Conservation (phyloP, 2,113 vertebrate genomes). For the Callaeas wilsoni region DNA sequence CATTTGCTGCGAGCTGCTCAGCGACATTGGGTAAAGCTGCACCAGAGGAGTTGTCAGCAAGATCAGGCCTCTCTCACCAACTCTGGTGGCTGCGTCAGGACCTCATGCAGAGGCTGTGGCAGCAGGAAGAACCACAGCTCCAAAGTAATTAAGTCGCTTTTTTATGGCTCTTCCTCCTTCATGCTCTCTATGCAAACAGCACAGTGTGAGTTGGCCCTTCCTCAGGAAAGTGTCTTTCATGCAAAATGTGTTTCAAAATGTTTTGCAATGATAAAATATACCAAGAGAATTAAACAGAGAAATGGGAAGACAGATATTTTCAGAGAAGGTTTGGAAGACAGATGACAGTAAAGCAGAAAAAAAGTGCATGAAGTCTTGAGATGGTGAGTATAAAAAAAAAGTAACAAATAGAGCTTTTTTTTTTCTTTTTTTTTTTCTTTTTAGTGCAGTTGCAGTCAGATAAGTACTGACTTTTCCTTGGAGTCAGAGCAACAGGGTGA, state of each 20-base stretch:
- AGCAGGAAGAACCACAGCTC: not conserved
- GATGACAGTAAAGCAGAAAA: not conserved
- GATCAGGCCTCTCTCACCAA: not conserved
- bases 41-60: slow-evolving; percentile 20
- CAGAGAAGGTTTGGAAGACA: not conserved
- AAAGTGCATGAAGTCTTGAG: not conserved
- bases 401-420: not conserved
- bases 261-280: not conserved
- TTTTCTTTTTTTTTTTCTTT: not conserved
- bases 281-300: not conserved
- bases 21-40: not conserved
- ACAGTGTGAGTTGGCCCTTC: not conserved
- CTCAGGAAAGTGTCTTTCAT: not conserved
- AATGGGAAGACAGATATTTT: not conserved
- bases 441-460: not conserved
- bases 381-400: not conserved
- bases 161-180: not conserved
- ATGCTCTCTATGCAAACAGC: not conserved
- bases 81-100: not conserved
- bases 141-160: not conserved
- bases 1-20: not conserved
- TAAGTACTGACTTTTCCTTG: not conserved
- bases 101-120: not conserved
- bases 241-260: not conserved
- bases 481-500: not conserved